Percentiles rank a stretch among this genome's conserved stretches.
Evolutionary conservation across 2,888 invertebrate genomes (phyloP).

Genomic region (Bibio marci): DNA sequence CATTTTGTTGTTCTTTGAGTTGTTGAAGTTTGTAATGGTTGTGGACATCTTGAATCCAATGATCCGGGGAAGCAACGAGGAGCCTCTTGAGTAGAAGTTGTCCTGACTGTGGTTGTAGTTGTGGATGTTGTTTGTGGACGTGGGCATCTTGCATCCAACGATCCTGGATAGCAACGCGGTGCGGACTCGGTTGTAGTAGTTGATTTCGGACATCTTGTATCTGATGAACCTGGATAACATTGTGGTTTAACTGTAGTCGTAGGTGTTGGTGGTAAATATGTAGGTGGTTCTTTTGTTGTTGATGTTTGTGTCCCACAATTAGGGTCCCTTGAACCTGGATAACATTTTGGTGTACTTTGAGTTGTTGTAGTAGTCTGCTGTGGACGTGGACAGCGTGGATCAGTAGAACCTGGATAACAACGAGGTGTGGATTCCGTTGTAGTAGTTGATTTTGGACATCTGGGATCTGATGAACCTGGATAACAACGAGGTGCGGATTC

Average conservation of each 20-base stretch:
- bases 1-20: conserved; percentile 10
- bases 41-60: conserved; percentile 22
- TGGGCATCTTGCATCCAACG: conserved; percentile 23
- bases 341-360: conserved; percentile 14
- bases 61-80: conserved; percentile 27
- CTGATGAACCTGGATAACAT: conserved; percentile 26
- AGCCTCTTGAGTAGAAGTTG: conserved; percentile 16
- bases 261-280: conserved; percentile 10
- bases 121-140: conserved; percentile 11
- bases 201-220: conserved; percentile 22
- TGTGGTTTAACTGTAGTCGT: conserved; percentile 11
- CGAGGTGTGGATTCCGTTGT: conserved; percentile 21
- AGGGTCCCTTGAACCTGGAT: conserved; percentile 21
- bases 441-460: conserved; percentile 16
- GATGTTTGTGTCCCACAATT: conserved; percentile 20
- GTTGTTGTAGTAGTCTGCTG: not conserved
- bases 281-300: conserved; percentile 6
- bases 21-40: conserved; percentile 21
- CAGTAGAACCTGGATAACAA: conserved; percentile 20
- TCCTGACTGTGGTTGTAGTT: conserved; percentile 9
- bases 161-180: conserved; percentile 19
- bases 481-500: conserved; percentile 26
- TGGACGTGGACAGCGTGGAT: conserved; percentile 11
- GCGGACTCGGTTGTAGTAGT: conserved; percentile 8
- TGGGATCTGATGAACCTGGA: conserved; percentile 24